These are phyloP conservation scores for Heliconius charithonia DNA, from an alignment of 2,888 invertebrate species.

Conservation along the genomic window DNA sequence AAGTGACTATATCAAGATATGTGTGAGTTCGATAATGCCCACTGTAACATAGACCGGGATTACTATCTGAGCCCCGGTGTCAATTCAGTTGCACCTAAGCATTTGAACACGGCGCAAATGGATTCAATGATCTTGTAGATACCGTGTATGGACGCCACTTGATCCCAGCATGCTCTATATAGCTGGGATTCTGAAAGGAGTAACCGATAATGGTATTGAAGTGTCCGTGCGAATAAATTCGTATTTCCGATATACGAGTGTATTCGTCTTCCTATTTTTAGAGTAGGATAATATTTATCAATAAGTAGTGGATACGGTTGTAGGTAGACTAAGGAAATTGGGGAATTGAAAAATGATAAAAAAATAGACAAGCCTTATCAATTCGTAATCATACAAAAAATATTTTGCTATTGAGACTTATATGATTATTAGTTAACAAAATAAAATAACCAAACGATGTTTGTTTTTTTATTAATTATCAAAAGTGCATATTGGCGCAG, in stretches of 20 bases:
- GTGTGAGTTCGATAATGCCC: constrained; percentile 43
- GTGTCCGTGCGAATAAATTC: constrained; percentile 36
- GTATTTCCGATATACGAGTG: constrained; percentile 26
- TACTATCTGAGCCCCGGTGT: constrained; percentile 48
- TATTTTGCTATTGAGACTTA: background rate
- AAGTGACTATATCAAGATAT: constrained; percentile 35
- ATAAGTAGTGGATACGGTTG: constrained; percentile 50
- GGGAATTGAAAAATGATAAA: background rate
- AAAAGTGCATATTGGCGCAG: background rate
- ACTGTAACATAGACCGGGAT: constrained; percentile 47
- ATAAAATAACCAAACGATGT: background rate
- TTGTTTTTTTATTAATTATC: background rate
- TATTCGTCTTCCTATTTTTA: constrained; percentile 7
- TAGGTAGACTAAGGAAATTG: background rate
- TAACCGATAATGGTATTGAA: constrained; percentile 39
- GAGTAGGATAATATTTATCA: background rate
- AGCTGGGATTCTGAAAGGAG: constrained; percentile 36
- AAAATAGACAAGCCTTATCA: background rate
- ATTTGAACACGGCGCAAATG: constrained; percentile 49
- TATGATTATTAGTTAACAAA: background rate
- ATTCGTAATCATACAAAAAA: too few species aligned
- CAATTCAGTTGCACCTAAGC: constrained; percentile 50
- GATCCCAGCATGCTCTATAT: constrained; percentile 45
- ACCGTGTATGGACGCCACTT: constrained; percentile 47
- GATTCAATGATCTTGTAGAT: constrained; percentile 49